Evolutionary conservation across 1,140 invertebrate genomes (phyloP).

Genomic region (Drosophila repletoides): DNA sequence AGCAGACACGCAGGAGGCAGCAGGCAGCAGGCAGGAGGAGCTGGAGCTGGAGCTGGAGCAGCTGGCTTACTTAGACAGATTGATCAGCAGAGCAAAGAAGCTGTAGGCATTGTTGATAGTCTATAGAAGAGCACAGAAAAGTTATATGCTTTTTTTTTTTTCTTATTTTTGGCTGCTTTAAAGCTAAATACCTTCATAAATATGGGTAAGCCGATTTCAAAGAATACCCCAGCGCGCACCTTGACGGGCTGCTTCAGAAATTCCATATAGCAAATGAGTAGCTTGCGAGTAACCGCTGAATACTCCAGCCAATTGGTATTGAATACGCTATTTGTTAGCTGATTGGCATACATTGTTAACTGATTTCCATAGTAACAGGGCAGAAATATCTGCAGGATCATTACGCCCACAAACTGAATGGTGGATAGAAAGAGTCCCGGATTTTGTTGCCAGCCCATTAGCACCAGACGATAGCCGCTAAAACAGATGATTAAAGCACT

Average conservation of each 20-base stretch:
- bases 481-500: constrained; percentile 77
- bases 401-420: constrained; percentile 62
- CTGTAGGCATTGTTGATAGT: constrained; percentile 77
- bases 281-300: constrained; percentile 55
- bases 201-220: constrained; percentile 70
- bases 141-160: too few species aligned
- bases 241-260: constrained; percentile 59
- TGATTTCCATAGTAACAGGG: constrained; percentile 76
- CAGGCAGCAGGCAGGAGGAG: too few species aligned
- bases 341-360: constrained; percentile 54
- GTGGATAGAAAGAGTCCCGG: constrained; percentile 63
- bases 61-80: constrained; percentile 56
- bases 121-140: constrained; percentile 27
- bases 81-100: constrained; percentile 70
- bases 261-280: constrained; percentile 74
- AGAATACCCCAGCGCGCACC: constrained; percentile 65
- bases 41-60: background rate
- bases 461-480: constrained; percentile 58
- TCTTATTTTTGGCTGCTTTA: too few species aligned
- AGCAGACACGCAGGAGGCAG: too few species aligned
- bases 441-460: constrained; percentile 53
- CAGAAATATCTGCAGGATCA: constrained; percentile 69
- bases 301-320: constrained; percentile 69
- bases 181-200: constrained; percentile 65
- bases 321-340: constrained; percentile 58